phyloP scores from a whole-genome alignment of 2,113 vertebrate genomes.

The Clupea harengus region DNA sequence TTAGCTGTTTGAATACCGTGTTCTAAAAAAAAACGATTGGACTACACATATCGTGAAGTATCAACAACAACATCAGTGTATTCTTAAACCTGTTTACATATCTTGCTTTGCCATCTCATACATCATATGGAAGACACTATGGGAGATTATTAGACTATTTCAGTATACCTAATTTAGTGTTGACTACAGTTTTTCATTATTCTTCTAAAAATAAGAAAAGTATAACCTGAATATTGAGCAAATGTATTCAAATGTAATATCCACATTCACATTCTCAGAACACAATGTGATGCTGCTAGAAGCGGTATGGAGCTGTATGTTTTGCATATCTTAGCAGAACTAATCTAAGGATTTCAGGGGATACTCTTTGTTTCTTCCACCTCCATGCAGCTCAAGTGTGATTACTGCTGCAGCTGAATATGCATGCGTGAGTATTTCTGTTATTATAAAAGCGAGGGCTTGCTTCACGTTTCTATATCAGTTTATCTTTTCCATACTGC shows the following conservation, averaged over 20 bases:
- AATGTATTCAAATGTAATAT: background rate
- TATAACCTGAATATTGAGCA: background rate
- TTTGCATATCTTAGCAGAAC: background rate
- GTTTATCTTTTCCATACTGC: background rate
- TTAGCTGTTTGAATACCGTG: too few relatives aligned
- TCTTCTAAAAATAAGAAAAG: background rate
- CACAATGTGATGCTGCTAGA: background rate
- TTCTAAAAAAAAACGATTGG: too few relatives aligned
- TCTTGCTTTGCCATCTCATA: background rate
- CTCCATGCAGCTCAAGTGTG: background rate
- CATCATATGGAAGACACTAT: background rate
- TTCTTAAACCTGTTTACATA: background rate
- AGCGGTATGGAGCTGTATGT: background rate
- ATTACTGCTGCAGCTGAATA: background rate
- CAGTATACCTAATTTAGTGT: background rate
- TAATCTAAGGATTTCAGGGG: constrained; percentile 2
- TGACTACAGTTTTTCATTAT: background rate
- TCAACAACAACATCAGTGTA: background rate
- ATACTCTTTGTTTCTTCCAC: background rate
- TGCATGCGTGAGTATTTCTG: background rate
- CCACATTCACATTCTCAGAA: background rate
- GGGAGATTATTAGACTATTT: background rate
- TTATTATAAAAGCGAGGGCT: background rate
- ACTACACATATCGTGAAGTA: too few relatives aligned
- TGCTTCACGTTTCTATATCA: background rate